These are phyloP conservation scores for Dicerorhinus sumatrensis DNA, from an alignment of 2,113 vertebrate species.

Conservation along the genomic window DNA sequence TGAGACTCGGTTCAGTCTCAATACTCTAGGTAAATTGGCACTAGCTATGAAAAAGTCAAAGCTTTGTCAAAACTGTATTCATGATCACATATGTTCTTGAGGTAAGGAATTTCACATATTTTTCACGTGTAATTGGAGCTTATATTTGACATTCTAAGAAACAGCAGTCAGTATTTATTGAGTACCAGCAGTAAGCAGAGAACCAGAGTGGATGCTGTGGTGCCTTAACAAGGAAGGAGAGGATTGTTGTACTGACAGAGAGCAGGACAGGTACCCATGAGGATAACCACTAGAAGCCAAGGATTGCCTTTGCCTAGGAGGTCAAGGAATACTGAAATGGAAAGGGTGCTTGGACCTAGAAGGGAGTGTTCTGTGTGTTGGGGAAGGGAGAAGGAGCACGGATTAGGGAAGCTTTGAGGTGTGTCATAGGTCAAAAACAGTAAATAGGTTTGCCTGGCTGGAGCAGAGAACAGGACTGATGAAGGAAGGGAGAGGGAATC, in stretches of 20 bases:
- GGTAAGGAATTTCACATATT: background rate
- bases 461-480: background rate
- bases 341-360: background rate
- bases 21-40: background rate
- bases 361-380: background rate
- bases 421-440: background rate
- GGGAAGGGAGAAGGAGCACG: background rate
- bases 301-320: background rate
- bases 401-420: background rate
- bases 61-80: background rate
- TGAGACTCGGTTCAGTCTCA: background rate
- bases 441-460: background rate
- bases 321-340: background rate
- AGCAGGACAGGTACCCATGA: background rate
- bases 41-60: background rate
- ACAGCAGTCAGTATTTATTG: background rate
- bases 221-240: conserved; percentile 9
- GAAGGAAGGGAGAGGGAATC: background rate
- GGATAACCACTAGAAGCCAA: background rate
- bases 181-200: background rate
- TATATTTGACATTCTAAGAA: conserved; percentile 29
- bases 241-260: background rate
- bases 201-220: background rate
- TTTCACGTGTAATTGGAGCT: background rate
- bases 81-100: conserved; percentile 16